Conservation (phyloP, 2,113 vertebrate genomes). For the Pseudopipra pipra region DNA sequence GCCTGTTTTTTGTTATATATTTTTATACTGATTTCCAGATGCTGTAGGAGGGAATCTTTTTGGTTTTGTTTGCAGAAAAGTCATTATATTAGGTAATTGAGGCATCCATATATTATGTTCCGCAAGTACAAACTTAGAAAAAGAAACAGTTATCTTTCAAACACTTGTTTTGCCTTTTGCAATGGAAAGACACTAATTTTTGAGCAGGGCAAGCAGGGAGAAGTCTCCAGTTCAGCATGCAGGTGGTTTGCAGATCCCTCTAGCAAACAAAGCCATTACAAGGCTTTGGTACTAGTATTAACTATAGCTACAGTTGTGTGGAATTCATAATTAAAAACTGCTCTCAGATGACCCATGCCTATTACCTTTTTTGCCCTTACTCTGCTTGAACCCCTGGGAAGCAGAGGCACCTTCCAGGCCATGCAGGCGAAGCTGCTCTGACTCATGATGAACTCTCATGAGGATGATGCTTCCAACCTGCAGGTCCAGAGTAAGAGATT, state of each 20-base stretch:
- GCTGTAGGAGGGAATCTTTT: background rate
- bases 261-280: background rate
- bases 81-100: constrained; percentile 38
- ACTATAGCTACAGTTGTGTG: background rate
- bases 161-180: background rate
- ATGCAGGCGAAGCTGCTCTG: rapidly evolving
- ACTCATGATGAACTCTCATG: background rate
- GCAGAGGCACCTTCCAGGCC: background rate
- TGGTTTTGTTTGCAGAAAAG: constrained; percentile 30
- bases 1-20: constrained; percentile 64
- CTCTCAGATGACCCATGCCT: background rate
- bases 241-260: background rate
- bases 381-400: background rate
- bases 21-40: constrained; percentile 54
- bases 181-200: background rate
- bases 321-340: background rate
- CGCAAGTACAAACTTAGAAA: constrained; percentile 6
- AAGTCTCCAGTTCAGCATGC: background rate
- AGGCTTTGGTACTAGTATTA: background rate
- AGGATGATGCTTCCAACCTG: rapidly evolving
- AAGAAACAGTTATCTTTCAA: constrained; percentile 38
- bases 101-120: constrained; percentile 37
- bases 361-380: background rate
- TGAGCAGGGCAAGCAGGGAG: background rate
- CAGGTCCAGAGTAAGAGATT: background rate